Conservation (phyloP, 2,113 vertebrate genomes). For the Gallinago media region DNA sequence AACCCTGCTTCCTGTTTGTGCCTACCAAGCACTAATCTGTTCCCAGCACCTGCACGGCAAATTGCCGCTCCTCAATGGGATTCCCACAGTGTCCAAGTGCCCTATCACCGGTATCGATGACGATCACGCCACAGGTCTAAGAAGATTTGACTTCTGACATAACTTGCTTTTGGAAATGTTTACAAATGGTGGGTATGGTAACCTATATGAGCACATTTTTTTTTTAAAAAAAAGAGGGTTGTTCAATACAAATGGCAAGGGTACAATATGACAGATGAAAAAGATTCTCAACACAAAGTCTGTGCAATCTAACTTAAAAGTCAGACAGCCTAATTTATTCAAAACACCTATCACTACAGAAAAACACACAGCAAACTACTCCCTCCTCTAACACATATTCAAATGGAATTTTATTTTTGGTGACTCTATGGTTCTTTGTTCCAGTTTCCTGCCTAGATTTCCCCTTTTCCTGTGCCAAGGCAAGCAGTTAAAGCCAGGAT, state of each 20-base stretch:
- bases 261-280: not conserved
- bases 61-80: not conserved
- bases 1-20: slow-evolving; percentile 51
- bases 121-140: not conserved
- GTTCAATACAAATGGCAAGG: not conserved
- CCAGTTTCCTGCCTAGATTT: slow-evolving; percentile 58
- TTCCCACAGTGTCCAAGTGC: not conserved
- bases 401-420: slow-evolving; percentile 38
- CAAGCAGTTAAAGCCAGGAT: slow-evolving; percentile 31
- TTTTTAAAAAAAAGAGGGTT: not conserved
- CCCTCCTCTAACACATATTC: not conserved
- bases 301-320: not conserved
- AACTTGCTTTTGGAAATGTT: not conserved
- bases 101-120: accelerated
- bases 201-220: not conserved
- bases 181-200: not conserved
- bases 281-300: not conserved
- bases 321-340: not conserved
- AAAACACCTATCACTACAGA: not conserved
- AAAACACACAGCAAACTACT: not conserved
- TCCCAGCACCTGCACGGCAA: slow-evolving; percentile 9
- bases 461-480: slow-evolving; percentile 27
- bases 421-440: slow-evolving; percentile 40
- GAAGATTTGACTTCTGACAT: accelerated
- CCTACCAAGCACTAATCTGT: slow-evolving; percentile 24